phyloP scores from a whole-genome alignment of 30 jellyfish, hydroid and myxozoan species.

The Turritopsis rubra region DNA sequence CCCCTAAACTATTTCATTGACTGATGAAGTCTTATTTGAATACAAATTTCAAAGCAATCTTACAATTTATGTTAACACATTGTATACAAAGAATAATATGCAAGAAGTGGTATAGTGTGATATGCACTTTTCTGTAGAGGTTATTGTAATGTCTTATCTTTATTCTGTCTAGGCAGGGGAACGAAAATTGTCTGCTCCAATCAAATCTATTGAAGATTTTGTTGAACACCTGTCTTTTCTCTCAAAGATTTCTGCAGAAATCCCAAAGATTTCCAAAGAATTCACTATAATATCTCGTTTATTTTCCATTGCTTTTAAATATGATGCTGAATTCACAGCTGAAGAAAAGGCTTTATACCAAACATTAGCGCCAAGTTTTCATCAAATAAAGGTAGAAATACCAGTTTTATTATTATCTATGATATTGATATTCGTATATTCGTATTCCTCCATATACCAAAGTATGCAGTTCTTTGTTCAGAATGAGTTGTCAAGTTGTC shows the following conservation, averaged over 20 bases:
- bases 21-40: no score
- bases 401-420: not conserved
- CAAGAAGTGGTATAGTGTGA: no score
- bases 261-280: slow-evolving; percentile 58
- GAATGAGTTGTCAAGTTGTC: no score
- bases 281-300: slow-evolving; percentile 40
- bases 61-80: no score
- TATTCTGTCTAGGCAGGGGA: slow-evolving; percentile 35
- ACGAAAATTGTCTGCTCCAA: slow-evolving; percentile 41
- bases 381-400: slow-evolving; percentile 56
- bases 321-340: slow-evolving; percentile 36
- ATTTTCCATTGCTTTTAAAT: slow-evolving; percentile 53
- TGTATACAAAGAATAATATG: no score
- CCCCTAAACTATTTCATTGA: no score
- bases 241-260: slow-evolving; percentile 37
- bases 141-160: not conserved
- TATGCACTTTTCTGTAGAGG: no score
- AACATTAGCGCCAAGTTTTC: slow-evolving; percentile 69
- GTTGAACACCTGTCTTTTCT: slow-evolving; percentile 65
- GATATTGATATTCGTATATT: not conserved
- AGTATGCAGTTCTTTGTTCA: no score
- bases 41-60: no score
- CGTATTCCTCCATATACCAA: no score
- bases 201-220: slow-evolving; percentile 56
- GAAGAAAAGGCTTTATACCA: slow-evolving; percentile 78